Evolutionary conservation across 2,888 invertebrate genomes (phyloP).

Genomic region (Crossocerus cetratus): DNA sequence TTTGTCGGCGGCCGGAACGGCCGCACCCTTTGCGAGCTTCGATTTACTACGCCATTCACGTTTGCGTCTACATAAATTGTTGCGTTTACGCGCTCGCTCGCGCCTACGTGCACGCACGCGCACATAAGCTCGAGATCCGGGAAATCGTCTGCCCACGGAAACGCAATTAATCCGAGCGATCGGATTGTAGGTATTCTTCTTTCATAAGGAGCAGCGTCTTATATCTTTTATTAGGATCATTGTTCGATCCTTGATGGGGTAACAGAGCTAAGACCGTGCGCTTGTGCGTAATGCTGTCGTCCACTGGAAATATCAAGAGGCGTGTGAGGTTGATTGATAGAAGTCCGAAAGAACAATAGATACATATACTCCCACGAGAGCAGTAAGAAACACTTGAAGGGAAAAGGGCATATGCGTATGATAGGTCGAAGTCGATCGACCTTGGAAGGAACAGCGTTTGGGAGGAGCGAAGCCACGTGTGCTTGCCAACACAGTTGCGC

Average conservation of each 20-base stretch:
- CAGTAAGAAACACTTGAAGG: not conserved
- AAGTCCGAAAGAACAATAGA: too few species aligned
- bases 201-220: too few species aligned
- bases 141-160: not conserved
- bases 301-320: too few species aligned
- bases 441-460: not conserved
- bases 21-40: slow-evolving; percentile 62
- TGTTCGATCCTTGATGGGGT: too few species aligned
- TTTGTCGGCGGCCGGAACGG: slow-evolving; percentile 42
- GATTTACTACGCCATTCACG: slow-evolving; percentile 68
- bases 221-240: too few species aligned
- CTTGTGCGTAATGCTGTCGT: too few species aligned
- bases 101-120: slow-evolving; percentile 24
- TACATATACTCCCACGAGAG: too few species aligned
- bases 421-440: not conserved
- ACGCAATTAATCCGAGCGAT: too few species aligned
- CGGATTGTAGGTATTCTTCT: too few species aligned
- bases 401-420: not conserved
- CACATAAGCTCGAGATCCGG: not conserved
- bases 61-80: slow-evolving; percentile 66
- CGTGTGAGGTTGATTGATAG: too few species aligned
- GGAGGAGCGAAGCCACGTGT: slow-evolving; percentile 15
- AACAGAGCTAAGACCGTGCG: too few species aligned
- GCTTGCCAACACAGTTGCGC: slow-evolving; percentile 29
- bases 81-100: slow-evolving; percentile 49